phyloP scores from a whole-genome alignment of 1,140 invertebrate species.

The Holcopasites calliopsidis region DNA sequence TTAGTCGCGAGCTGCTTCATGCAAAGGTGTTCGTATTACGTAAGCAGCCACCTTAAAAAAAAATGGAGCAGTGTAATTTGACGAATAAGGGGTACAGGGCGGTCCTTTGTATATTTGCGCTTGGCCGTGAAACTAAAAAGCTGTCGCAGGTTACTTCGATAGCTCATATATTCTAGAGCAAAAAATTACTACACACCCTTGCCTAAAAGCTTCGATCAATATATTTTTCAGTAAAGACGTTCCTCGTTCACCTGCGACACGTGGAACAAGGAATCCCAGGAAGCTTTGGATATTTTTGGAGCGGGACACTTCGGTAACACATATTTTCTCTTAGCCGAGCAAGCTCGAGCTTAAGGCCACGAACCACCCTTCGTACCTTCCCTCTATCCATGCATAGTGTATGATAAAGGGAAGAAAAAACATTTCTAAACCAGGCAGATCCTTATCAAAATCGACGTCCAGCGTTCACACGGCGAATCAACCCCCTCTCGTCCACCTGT shows the following conservation, averaged over 20 bases:
- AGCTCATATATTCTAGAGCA: no score
- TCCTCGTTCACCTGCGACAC: neutral
- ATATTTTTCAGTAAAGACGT: no score
- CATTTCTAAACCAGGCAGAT: no score
- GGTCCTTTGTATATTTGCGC: no score
- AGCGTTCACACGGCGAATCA: neutral
- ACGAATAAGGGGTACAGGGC: neutral
- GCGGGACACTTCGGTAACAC: neutral
- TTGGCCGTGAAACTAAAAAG: no score
- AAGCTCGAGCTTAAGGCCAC: neutral
- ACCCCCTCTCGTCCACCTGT: neutral
- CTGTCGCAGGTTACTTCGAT: no score
- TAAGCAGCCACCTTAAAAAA: neutral
- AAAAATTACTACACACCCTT: no score
- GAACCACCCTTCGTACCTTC: neutral
- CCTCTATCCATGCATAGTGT: no score
- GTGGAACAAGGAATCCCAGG: neutral
- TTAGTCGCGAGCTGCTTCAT: neutral
- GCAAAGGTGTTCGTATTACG: neutral
- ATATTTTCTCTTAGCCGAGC: neutral
- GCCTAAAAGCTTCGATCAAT: neutral
- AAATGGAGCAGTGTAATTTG: neutral
- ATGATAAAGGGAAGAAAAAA: neutral
- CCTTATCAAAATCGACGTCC: no score
- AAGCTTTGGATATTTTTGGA: neutral